phyloP scores from a whole-genome alignment of 2,888 invertebrate species.

The Callosobruchus maculatus region DNA sequence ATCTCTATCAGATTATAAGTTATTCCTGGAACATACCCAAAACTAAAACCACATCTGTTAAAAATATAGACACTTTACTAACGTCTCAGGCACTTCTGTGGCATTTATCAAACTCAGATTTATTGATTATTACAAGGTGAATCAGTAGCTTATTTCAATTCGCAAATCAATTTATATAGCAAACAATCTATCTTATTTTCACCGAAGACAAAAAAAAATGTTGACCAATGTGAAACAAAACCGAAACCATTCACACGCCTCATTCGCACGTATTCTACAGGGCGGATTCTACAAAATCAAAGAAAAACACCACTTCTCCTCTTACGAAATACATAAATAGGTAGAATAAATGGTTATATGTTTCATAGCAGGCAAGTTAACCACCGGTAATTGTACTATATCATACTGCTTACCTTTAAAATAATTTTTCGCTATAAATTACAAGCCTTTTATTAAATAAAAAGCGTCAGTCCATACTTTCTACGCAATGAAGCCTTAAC shows the following conservation, averaged over 20 bases:
- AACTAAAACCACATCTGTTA: too few species aligned
- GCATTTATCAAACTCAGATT: too few species aligned
- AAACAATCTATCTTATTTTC: too few species aligned
- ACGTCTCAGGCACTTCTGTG: too few species aligned
- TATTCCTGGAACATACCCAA: too few species aligned
- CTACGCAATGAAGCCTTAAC: constrained; percentile 30
- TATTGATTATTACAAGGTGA: too few species aligned
- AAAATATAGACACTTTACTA: too few species aligned
- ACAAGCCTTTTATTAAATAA: constrained; percentile 26
- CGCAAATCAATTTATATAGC: too few species aligned
- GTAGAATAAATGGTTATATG: constrained; percentile 13
- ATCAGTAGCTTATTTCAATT: too few species aligned
- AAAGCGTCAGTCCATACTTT: constrained; percentile 43
- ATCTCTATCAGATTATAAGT: too few species aligned
- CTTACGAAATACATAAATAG: constrained; percentile 22
- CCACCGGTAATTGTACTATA: constrained; percentile 41
- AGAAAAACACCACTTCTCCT: constrained; percentile 13
- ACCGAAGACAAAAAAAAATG: not conserved
- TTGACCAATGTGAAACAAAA: constrained; percentile 21
- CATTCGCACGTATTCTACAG: not conserved
- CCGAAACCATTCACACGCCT: not conserved
- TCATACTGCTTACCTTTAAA: constrained; percentile 25
- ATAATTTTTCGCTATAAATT: constrained; percentile 26
- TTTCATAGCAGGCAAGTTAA: constrained; percentile 35
- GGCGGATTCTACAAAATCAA: constrained; percentile 9